Evolutionary conservation across 2,888 invertebrate genomes (phyloP).

Genomic region (Chrysodeixis includens): DNA sequence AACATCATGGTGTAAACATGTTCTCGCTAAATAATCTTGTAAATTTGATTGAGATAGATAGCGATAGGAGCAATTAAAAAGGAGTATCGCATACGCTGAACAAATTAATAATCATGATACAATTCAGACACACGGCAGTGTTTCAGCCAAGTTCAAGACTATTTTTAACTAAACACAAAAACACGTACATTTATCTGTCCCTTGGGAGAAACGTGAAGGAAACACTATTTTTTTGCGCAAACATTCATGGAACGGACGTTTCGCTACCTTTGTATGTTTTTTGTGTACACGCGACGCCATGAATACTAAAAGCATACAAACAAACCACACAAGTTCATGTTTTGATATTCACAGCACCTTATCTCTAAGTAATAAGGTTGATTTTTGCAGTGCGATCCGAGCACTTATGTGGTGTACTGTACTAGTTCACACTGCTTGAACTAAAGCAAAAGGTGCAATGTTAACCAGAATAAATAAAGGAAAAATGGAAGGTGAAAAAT

Average conservation of each 20-base stretch:
- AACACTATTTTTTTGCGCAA: conserved; percentile 36
- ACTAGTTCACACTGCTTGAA: conserved; percentile 40
- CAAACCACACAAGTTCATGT: not conserved
- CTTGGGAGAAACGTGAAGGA: conserved; percentile 20
- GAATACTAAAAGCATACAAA: conserved; percentile 56
- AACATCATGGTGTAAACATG: too few species aligned
- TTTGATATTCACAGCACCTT: not conserved
- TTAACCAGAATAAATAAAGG: conserved; percentile 5
- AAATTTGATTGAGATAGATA: too few species aligned
- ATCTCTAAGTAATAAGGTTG: not conserved
- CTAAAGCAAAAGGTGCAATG: conserved; percentile 11
- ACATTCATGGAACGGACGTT: conserved; percentile 32
- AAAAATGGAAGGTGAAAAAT: not conserved
- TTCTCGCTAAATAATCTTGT: too few species aligned
- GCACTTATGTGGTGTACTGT: not conserved
- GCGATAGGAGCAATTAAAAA: too few species aligned
- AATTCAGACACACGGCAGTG: not conserved
- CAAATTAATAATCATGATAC: not conserved
- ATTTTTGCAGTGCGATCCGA: not conserved
- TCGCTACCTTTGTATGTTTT: conserved; percentile 42
- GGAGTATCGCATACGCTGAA: too few species aligned
- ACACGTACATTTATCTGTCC: conserved; percentile 10
- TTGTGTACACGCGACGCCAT: conserved; percentile 45
- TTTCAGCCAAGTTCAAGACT: not conserved
- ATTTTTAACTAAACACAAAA: not conserved